Evolutionary conservation across 2,797 vertebrate genomes (phyloP).

Genomic region (Ctenosaura bakeri): DNA sequence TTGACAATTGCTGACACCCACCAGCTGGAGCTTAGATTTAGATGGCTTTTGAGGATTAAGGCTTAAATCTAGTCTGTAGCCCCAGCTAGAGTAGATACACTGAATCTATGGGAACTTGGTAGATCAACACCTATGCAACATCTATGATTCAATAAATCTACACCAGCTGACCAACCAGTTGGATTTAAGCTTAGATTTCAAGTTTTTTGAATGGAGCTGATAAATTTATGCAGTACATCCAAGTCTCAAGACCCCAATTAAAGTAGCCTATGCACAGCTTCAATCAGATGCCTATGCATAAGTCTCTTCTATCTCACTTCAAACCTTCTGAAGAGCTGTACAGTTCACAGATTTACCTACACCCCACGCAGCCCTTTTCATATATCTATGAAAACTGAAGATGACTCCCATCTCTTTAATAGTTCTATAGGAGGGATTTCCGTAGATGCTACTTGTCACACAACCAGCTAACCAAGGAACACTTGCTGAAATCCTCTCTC

Average conservation of each 20-base stretch:
- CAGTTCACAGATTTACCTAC: neutral
- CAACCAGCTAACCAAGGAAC: no score
- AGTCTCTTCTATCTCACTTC: neutral
- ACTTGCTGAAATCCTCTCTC: no score
- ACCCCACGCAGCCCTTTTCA: neutral
- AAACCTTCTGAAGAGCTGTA: neutral
- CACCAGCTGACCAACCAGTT: no score
- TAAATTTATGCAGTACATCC: no score
- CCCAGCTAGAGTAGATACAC: no score
- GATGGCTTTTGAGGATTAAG: neutral
- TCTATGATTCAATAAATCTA: no score
- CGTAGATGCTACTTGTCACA: no score
- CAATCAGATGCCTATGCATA: neutral
- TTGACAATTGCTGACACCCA: neutral
- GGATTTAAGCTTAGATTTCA: neutral
- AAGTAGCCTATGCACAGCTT: neutral
- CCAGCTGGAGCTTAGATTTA: neutral
- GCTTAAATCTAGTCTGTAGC: no score
- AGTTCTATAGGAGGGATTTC: no score
- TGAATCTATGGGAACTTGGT: no score
- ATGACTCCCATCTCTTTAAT: no score
- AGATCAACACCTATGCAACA: no score
- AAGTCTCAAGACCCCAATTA: neutral
- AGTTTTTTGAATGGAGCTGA: neutral
- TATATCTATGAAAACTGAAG: neutral